A percentile compares a stretch with the other conserved stretches of the same genome.
Evolutionary conservation across 2,888 invertebrate genomes (phyloP).

Genomic region (Carabus problematicus): DNA sequence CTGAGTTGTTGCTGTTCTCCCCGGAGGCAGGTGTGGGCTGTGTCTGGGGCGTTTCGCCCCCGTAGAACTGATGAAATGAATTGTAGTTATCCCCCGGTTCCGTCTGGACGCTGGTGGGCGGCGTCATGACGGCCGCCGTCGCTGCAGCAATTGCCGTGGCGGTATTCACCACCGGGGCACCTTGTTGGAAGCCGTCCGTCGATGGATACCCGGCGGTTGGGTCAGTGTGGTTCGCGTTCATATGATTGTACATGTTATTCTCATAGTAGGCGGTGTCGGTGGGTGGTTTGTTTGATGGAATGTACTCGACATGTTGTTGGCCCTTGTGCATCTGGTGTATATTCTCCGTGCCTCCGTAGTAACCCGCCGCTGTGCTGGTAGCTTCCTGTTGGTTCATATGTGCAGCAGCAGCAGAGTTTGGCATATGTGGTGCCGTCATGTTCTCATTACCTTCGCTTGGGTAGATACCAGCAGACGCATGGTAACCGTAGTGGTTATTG

Average conservation of each 20-base stretch:
- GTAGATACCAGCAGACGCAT: constrained; percentile 53
- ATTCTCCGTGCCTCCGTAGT: constrained; percentile 54
- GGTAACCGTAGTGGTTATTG: constrained; percentile 55
- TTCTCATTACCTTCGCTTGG: constrained; percentile 53
- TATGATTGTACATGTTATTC: constrained; percentile 61
- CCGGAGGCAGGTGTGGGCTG: constrained; percentile 61
- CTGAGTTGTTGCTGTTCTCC: constrained; percentile 90
- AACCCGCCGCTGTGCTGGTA: constrained; percentile 48
- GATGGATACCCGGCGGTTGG: constrained; percentile 61
- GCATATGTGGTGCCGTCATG: constrained; percentile 48
- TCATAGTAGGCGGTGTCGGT: constrained; percentile 63
- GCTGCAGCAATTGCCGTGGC: constrained; percentile 60
- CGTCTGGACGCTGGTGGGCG: constrained; percentile 65
- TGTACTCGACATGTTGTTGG: constrained; percentile 51
- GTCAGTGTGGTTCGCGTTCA: constrained; percentile 57
- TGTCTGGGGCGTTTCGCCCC: constrained; percentile 57
- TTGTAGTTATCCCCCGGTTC: constrained; percentile 73
- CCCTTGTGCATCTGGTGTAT: constrained; percentile 54
- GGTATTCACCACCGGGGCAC: constrained; percentile 58
- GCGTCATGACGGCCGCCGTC: constrained; percentile 66
- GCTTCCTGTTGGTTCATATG: constrained; percentile 52
- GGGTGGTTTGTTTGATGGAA: constrained; percentile 47
- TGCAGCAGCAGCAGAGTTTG: constrained; percentile 48
- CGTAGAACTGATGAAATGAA: constrained; percentile 76
- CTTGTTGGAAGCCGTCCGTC: constrained; percentile 58